Evolutionary conservation across 1,140 invertebrate genomes (phyloP), one percentile per base, ranked within the genome.

Genomic region (Aphidius ervi): DNA sequence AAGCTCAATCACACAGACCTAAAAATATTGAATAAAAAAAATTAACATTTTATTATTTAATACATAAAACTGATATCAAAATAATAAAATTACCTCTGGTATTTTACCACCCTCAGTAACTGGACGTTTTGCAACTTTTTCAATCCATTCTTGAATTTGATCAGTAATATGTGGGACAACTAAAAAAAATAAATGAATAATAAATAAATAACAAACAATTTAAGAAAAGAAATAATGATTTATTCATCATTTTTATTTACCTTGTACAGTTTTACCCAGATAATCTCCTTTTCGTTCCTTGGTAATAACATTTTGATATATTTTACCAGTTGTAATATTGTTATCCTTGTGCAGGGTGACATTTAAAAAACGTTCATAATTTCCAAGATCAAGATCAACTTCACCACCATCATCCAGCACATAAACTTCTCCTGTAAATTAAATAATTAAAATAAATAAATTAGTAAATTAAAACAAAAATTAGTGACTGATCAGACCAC

Each of bases 91-190:
- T 3, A 31, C 23, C 23, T 31, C 85, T 16, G 96, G 95, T 60
- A 85, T 83, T 61, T 84, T 82, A 41, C 85, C 85, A 68, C 88
- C 88, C 59, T 83, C 76, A 59, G 85, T 89, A 0, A 99, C 95
- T 10, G 96, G 90, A 23, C 89, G 85, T 55, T 87, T 83, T 1
- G 97, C 91, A 7, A 99, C 94, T 70, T 86, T 84, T 74, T 94
- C 89, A 9, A 99, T 93, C 97, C 97, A 99, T 81, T 99, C 93
- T 82, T 98, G 95, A 67, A 99, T 98, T 37, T 92, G 92, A 82
- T 98, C 93, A 5, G 97, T 99, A 49, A 99, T 92, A 71, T 99
- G 98, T n/a, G 97, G 97, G n/a, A 99, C 93, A 71, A 98, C 96
- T 95, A 74, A 16, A 82, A 82, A 16, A 42, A 39, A 42, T 39